These are phyloP conservation scores for Halichondria panicea DNA, from an alignment of 37 sponge, comb jelly and placozoan species.

Conservation along the genomic window DNA sequence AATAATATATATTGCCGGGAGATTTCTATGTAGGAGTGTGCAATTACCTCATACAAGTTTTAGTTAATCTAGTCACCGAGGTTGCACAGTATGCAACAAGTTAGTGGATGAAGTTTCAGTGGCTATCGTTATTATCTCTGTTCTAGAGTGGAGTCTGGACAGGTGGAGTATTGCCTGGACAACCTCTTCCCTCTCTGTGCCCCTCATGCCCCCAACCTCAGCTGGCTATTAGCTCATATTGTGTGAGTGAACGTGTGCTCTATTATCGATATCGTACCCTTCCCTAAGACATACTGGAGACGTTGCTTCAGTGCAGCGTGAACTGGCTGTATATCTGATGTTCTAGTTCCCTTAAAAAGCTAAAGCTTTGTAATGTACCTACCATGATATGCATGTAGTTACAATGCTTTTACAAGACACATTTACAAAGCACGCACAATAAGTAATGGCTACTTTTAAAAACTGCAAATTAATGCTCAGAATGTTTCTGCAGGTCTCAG, in stretches of 20 bases:
- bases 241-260: conserved; percentile 5
- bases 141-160: background rate
- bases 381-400: no score
- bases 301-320: no score
- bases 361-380: no score
- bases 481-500: conserved; percentile 12
- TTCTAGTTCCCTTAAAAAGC: no score
- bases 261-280: background rate
- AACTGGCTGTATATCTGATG: no score
- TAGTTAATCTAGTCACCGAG: no score
- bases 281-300: background rate
- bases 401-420: no score
- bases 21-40: background rate
- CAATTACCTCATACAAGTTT: background rate
- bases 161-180: conserved; percentile 21
- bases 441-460: no score
- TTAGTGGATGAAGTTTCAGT: background rate
- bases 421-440: background rate
- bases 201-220: conserved; percentile 13
- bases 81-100: background rate
- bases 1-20: background rate
- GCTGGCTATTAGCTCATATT: conserved; percentile 28
- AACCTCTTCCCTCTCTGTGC: conserved; percentile 1
- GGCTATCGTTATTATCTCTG: background rate
- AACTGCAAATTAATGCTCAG: no score